Evolutionary conservation across 2,888 invertebrate species (phyloP), one percentile per base, ranked within the genome.

Genomic region (Lasioglossum oenotherae): DNA sequence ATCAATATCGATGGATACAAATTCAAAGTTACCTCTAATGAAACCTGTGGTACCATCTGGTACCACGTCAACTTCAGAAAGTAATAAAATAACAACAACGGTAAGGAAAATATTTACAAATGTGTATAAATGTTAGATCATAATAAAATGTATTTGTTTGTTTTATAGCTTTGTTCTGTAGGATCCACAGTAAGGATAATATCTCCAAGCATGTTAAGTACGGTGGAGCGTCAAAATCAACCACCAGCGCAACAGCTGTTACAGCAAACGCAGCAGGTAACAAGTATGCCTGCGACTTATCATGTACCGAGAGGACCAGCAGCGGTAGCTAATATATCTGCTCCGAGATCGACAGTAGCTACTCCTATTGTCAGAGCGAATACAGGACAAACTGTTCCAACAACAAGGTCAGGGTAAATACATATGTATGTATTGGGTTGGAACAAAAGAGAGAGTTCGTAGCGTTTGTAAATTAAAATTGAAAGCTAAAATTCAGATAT

Each of bases 261-360:
- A 73, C 93, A 93, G 78, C 92, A 92, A 57, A 86, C 93, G 4
- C 95, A 95, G 85, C 94, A 95, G 76, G 94, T 95, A 64, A 94
- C 95, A 19, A 95, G 92, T 77, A 93, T 95, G 79, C 93, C 94
- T 73, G 94, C 95, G 19, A 95, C 95, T 16, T 96, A 95, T 90
- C 96, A 96, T 91, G 95, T 96, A 74, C 95, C 96, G 12, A 92
- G 96, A 88, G 97, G 97, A 2, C 96, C 97, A 27, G 97, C 97
- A 0, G 97, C 97, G 19, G 97, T 97, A 4, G 97, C 97, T 0
- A 97, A 97, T 87, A 96, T 98, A 35, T 97, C 97, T 19, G 97
- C 97, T 12, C 97, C 97, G 0, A 96, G 97, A 80, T 96, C 96
- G 57, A 96, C 96, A 82, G 97, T 97, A 8, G 96, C 97, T 23